Conservation (phyloP, 2,888 invertebrate species). For the Ptychoptera contaminata region DNA sequence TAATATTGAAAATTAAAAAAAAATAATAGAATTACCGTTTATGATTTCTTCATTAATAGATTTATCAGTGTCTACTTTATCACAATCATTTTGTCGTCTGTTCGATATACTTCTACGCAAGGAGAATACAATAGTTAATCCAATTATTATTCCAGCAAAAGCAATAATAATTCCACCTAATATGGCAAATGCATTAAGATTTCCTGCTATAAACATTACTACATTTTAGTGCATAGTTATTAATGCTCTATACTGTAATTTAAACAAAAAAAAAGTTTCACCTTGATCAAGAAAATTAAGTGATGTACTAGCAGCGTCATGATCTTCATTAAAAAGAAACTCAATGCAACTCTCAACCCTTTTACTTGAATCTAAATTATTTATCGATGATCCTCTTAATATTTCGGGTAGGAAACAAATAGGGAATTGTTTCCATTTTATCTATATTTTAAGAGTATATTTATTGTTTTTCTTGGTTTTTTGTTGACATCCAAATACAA, state of each 20-base stretch:
- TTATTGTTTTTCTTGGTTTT: not conserved
- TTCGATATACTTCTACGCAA: too few relatives aligned
- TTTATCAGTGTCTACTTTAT: too few relatives aligned
- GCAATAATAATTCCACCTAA: constrained; percentile 30
- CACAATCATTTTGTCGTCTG: too few relatives aligned
- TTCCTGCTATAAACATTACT: constrained; percentile 30
- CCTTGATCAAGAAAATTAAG: constrained; percentile 38
- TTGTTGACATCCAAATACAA: not conserved
- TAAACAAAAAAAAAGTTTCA: constrained; percentile 12
- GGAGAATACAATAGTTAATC: too few relatives aligned
- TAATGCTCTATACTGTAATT: constrained; percentile 2
- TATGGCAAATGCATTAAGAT: constrained; percentile 32
- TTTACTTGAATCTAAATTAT: constrained; percentile 26
- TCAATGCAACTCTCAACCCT: constrained; percentile 26
- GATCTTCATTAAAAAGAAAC: constrained; percentile 33
- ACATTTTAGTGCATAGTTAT: constrained; percentile 4
- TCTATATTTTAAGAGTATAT: constrained; percentile 16
- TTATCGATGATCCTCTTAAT: constrained; percentile 29
- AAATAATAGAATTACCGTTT: too few relatives aligned
- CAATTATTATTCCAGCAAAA: constrained; percentile 25
- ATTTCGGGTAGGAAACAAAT: constrained; percentile 30
- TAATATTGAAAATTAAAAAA: too few relatives aligned
- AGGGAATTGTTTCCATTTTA: constrained; percentile 31
- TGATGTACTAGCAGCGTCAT: constrained; percentile 33
- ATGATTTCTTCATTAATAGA: too few relatives aligned